Evolutionary conservation across 2,113 vertebrate genomes (phyloP).

Genomic region (Mystacornis crossleyi): DNA sequence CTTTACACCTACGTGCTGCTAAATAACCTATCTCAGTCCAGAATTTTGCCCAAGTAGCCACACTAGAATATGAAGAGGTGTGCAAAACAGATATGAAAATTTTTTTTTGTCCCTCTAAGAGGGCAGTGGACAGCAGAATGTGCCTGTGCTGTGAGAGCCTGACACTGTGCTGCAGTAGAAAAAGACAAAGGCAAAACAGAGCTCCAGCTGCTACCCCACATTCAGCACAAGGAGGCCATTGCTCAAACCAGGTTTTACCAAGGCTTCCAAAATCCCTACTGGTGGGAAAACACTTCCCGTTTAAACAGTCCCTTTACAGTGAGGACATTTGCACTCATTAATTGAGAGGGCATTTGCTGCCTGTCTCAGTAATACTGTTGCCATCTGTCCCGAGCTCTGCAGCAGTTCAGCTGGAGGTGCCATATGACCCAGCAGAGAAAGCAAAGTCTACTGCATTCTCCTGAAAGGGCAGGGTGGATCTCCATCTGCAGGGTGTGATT

Average conservation of each 20-base stretch:
- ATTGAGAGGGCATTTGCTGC: background rate
- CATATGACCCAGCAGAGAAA: background rate
- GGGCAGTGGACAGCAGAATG: background rate
- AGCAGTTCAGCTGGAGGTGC: background rate
- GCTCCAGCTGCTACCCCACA: rapidly evolving
- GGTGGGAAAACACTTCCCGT: background rate
- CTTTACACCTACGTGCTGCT: conserved; percentile 20
- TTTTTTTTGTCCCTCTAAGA: background rate
- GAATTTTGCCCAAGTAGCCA: background rate
- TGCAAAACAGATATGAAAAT: background rate
- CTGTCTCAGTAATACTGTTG: background rate
- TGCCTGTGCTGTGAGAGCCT: background rate
- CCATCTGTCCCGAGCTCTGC: background rate
- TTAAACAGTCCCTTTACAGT: background rate
- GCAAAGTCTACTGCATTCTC: background rate
- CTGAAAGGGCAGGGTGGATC: conserved; percentile 18
- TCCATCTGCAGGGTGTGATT: conserved; percentile 18
- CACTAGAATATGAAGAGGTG: background rate
- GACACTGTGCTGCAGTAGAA: background rate
- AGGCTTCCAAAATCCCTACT: background rate
- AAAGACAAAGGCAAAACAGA: background rate
- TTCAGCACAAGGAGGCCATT: background rate
- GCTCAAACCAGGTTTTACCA: background rate
- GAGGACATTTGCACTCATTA: background rate
- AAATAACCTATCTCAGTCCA: background rate